Percentiles rank a stretch among this genome's conserved stretches.
Conservation (phyloP, 2,888 invertebrate species). For the Andrena minutula region DNA sequence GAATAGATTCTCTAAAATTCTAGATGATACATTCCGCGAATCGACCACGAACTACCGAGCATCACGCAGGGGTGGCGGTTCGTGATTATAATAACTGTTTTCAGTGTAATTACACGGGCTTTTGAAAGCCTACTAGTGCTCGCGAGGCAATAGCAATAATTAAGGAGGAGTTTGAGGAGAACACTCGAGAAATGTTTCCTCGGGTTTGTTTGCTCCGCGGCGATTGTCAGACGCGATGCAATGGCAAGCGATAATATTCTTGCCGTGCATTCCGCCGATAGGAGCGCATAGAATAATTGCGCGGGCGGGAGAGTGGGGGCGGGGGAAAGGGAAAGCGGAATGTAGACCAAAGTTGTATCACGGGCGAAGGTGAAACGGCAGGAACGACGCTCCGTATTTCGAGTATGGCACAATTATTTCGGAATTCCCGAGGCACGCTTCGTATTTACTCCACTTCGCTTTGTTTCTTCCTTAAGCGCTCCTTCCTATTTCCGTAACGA, state of each 20-base stretch:
- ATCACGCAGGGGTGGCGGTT: not conserved
- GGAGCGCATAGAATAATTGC: constrained; percentile 48
- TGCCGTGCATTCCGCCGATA: constrained; percentile 48
- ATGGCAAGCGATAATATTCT: constrained; percentile 59
- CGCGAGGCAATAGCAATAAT: constrained; percentile 4
- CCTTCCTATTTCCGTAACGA: constrained; percentile 64
- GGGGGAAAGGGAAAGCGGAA: constrained; percentile 33
- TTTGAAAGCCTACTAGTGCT: not conserved
- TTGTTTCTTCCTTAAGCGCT: constrained; percentile 64
- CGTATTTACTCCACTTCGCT: constrained; percentile 55
- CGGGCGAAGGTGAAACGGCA: constrained; percentile 23
- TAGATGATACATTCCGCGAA: not conserved
- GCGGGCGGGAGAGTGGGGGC: not conserved
- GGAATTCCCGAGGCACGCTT: constrained; percentile 60
- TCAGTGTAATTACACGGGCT: not conserved
- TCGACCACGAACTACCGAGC: not conserved
- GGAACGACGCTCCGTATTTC: constrained; percentile 38
- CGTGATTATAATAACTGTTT: not conserved
- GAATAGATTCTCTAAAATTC: no score
- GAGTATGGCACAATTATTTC: constrained; percentile 62
- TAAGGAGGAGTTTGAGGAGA: not conserved
- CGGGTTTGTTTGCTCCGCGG: constrained; percentile 39
- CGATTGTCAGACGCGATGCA: constrained; percentile 37
- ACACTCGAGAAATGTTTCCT: not conserved
- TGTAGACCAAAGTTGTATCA: constrained; percentile 36